A percentile compares a stretch with the other conserved stretches of the same genome.
phyloP scores from a whole-genome alignment of 2,888 invertebrate genomes.

The Xylophagus ater region DNA sequence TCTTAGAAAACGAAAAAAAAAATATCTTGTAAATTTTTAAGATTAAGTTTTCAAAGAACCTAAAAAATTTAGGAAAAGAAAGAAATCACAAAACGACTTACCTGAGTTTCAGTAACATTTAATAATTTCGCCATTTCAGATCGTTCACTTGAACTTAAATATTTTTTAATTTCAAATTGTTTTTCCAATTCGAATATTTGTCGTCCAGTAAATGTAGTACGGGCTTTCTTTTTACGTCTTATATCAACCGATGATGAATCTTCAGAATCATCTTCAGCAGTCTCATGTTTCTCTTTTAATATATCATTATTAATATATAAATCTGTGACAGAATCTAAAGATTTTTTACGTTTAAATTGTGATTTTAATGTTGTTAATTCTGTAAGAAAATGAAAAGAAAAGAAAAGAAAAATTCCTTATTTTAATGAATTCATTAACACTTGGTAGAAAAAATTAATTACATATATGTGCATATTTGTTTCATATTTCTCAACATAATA shows the following conservation, averaged over 20 bases:
- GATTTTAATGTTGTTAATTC: constrained; percentile 10
- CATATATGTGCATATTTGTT: too few relatives aligned
- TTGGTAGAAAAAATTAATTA: too few relatives aligned
- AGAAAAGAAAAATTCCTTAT: too few relatives aligned
- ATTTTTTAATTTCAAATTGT: constrained; percentile 92
- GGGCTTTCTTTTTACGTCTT: constrained; percentile 70
- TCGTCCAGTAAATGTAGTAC: constrained; percentile 89
- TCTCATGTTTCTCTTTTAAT: constrained; percentile 22
- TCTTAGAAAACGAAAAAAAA: too few relatives aligned
- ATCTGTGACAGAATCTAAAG: constrained; percentile 8
- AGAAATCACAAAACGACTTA: constrained; percentile 39
- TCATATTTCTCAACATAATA: too few relatives aligned
- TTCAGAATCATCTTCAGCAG: constrained; percentile 42
- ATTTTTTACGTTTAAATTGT: constrained; percentile 15
- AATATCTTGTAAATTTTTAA: too few relatives aligned
- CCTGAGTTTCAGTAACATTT: constrained; percentile 95
- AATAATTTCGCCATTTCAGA: constrained; percentile 89
- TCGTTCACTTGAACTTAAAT: constrained; percentile 85
- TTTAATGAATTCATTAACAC: too few relatives aligned
- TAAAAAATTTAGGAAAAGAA: not conserved
- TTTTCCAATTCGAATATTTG: constrained; percentile 96
- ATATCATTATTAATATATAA: constrained; percentile 5
- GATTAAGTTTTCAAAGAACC: too few relatives aligned
- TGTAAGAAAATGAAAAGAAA: constrained; percentile 9
- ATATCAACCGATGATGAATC: constrained; percentile 44